Conservation (phyloP, 2,113 vertebrate species). For the Eptesicus fuscus region DNA sequence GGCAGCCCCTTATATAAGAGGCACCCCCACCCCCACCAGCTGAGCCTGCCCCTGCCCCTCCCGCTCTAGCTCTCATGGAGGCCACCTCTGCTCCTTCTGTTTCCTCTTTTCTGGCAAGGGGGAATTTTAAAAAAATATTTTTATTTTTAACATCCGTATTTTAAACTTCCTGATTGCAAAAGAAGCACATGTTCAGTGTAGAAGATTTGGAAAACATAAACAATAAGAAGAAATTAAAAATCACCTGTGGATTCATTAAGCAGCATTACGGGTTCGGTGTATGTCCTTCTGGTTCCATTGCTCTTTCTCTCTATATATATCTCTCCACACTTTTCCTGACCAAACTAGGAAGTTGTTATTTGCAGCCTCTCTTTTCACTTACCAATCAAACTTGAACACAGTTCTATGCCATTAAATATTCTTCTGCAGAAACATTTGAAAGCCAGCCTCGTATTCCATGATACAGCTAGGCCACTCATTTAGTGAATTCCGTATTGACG, state of each 20-base stretch:
- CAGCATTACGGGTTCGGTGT: neutral
- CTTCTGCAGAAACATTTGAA: neutral
- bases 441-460: neutral
- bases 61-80: neutral
- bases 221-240: neutral
- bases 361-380: neutral
- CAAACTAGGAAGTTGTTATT: neutral
- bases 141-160: neutral
- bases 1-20: neutral
- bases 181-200: neutral
- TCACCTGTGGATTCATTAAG: neutral
- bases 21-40: fast-evolving
- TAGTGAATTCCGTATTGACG: neutral
- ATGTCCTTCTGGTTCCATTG: neutral
- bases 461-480: neutral
- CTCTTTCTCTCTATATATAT: neutral
- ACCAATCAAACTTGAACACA: neutral
- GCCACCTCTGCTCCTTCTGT: fast-evolving
- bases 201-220: neutral
- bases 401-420: neutral
- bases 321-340: neutral
- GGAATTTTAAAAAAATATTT: neutral
- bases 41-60: fast-evolving
- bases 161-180: neutral
- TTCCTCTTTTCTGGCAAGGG: slow-evolving; percentile 46